Base-by-base conservation (phyloP, 2,113 vertebrate species). In the Saguinus midas region DNA sequence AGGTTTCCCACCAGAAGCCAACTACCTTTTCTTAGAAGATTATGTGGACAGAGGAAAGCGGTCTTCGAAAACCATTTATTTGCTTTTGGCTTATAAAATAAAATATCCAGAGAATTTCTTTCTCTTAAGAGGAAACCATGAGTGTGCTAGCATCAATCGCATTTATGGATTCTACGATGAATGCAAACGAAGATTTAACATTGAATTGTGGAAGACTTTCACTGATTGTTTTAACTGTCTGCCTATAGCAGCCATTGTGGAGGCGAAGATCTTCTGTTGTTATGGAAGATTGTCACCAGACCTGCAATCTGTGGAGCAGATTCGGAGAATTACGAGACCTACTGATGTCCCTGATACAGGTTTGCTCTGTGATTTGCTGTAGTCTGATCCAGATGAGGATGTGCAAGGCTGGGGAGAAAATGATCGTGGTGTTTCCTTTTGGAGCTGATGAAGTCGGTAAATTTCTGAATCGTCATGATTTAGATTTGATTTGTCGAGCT, bases 231-330 rank as follows among this genome's bases (percentile, higher is more conserved):
- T 99, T 98, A 99, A 99, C 98, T 99, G 99, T 98, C 99, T 99
- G 98, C 99, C 99, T 90, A 99, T 99, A 95, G 99, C 99, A 97
- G 99, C 99, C 95, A 99, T 99, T 97, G 99, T 99, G 94, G 99
- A 99, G 97, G 99, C 99, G 98, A 99, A 99, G 98, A 99, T 99
- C 97, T 99, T 99, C 98, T 99, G 99, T 98, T 99, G 99, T 99
- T 99, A 99, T 85, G 99, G 99, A 99, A 99, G 99, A 52, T 98
- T 99, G 32, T 99, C 99, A 91, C 99, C 99, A 98, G 99, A 99
- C 98, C 99, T 99, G 72, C 99, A 99, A 89, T 99, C 99, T 94
- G 99, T 99, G 99, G 99, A 99, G 96, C 99, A 99, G 97, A 99
- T 99, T 87, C 98, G 99, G 90, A 99, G 99, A 98, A 99, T 99